Conservation (phyloP, 64 coral and sea anemone species). For the Orbicella faveolata region DNA sequence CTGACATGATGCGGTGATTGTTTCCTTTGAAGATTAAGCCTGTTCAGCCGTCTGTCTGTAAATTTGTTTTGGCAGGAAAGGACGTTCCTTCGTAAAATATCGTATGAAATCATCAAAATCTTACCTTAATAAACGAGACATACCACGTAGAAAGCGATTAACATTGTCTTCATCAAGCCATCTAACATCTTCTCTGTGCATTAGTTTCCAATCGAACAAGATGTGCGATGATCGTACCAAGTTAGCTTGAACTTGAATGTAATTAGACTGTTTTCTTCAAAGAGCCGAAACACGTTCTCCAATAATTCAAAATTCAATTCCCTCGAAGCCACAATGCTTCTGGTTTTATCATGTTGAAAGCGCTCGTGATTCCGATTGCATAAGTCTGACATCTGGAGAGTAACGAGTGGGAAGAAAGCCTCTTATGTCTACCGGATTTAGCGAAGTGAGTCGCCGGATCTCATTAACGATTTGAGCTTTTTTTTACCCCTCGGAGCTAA, state of each 20-base stretch:
- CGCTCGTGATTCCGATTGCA: background rate
- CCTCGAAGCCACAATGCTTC: background rate
- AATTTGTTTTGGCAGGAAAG: background rate
- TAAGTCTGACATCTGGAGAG: background rate
- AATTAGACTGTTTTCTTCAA: background rate
- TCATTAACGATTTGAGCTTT: slow-evolving; percentile 14
- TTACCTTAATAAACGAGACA: background rate
- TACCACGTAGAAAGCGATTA: background rate
- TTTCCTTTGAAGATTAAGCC: background rate
- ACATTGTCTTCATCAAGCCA: background rate
- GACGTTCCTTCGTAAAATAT: background rate
- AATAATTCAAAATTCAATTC: background rate
- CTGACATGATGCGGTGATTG: too few species aligned
- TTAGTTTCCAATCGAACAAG: background rate
- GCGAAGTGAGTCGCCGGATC: background rate
- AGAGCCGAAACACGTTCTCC: background rate
- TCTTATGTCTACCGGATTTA: background rate
- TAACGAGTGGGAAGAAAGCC: background rate
- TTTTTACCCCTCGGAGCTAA: background rate
- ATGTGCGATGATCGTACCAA: background rate
- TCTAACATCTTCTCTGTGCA: background rate
- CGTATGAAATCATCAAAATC: background rate
- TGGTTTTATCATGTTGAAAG: background rate
- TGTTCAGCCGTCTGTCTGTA: background rate
- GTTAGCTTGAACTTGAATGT: background rate